A percentile compares a stretch with the other conserved stretches of the same genome.
phyloP scores from a whole-genome alignment of 2,888 invertebrate genomes.

The Erebia aethiops region DNA sequence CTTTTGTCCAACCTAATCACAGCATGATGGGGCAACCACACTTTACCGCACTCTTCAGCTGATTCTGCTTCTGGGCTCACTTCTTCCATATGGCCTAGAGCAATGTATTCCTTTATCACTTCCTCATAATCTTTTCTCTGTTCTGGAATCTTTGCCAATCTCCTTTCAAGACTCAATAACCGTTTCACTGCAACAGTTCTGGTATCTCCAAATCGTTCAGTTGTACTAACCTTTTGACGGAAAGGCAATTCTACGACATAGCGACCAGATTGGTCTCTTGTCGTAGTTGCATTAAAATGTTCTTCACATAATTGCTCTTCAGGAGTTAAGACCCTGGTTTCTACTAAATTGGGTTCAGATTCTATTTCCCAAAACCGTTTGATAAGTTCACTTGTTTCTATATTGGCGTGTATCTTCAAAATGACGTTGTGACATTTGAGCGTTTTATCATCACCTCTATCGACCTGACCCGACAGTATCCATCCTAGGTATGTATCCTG shows the following conservation, averaged over 20 bases:
- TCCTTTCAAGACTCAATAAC: too few species aligned
- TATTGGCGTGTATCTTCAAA: not conserved
- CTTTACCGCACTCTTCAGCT: too few species aligned
- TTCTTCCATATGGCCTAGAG: too few species aligned
- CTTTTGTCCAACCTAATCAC: not conserved
- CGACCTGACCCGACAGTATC: slow-evolving; percentile 30
- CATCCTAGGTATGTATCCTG: slow-evolving; percentile 35
- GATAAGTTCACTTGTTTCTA: too few species aligned
- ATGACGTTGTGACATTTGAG: not conserved
- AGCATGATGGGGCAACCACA: too few species aligned
- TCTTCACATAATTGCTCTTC: slow-evolving; percentile 35
- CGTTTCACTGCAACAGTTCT: too few species aligned
- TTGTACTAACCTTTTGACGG: not conserved
- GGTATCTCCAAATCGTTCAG: too few species aligned
- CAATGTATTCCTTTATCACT: too few species aligned
- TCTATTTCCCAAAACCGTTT: not conserved
- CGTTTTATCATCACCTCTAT: not conserved
- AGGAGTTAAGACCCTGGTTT: not conserved
- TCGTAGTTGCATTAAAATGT: slow-evolving; percentile 26
- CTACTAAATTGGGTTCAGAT: not conserved
- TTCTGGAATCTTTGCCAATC: too few species aligned
- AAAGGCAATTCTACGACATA: slow-evolving; percentile 38
- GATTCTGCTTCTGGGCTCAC: too few species aligned
- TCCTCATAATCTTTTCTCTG: too few species aligned
- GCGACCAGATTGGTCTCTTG: slow-evolving; percentile 29